Evolutionary conservation across 2,797 vertebrate genomes (phyloP).

Genomic region (Artibeus jamaicensis): DNA sequence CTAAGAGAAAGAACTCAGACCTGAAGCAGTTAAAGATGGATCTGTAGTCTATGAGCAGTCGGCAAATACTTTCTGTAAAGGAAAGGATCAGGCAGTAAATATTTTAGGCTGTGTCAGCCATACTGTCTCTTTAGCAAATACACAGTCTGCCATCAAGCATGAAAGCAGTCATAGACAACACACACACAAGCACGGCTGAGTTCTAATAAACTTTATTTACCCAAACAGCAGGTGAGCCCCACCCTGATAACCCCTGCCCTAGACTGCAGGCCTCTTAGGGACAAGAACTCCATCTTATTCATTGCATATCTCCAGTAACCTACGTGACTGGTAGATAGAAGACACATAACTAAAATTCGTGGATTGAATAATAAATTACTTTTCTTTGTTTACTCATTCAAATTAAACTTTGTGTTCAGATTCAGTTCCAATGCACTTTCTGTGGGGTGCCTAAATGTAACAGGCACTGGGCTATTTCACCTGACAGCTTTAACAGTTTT

Average conservation of each 20-base stretch:
- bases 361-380: neutral
- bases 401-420: neutral
- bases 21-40: neutral
- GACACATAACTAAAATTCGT: neutral
- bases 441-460: neutral
- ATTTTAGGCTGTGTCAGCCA: neutral
- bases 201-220: constrained; percentile 27
- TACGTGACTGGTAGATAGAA: neutral
- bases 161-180: neutral
- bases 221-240: neutral
- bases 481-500: neutral
- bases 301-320: neutral
- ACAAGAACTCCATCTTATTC: neutral
- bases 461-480: neutral
- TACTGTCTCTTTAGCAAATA: neutral
- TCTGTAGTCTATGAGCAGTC: neutral
- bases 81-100: neutral
- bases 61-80: neutral
- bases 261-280: neutral
- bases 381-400: neutral
- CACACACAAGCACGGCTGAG: neutral
- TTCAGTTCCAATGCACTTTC: neutral
- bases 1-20: neutral
- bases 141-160: neutral
- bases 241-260: neutral